phyloP scores from a whole-genome alignment of 2,888 invertebrate genomes.

The Willowsia nigromaculata region DNA sequence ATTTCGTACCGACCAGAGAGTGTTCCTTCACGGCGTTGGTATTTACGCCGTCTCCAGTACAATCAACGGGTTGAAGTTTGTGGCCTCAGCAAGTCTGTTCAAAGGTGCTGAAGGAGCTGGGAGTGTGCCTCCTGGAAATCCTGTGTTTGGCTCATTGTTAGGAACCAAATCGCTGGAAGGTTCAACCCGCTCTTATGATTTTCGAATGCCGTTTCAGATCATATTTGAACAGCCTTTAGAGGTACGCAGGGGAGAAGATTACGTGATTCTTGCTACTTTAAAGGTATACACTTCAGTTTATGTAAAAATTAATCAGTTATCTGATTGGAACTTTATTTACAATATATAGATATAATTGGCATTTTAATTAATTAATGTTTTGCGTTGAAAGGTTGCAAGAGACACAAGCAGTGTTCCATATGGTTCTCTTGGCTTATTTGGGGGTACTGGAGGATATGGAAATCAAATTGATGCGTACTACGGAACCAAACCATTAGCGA shows the following conservation, averaged over 20 bases:
- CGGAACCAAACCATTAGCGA: constrained; percentile 89
- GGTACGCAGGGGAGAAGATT: constrained; percentile 88
- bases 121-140: constrained; percentile 38
- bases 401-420: constrained; percentile 39
- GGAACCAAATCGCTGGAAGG: constrained; percentile 74
- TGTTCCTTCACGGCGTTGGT: constrained; percentile 92
- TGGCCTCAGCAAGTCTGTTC: constrained; percentile 71
- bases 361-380: not conserved
- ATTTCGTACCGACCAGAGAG: constrained; percentile 89
- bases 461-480: constrained; percentile 83
- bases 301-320: too few species aligned
- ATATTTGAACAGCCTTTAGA: constrained; percentile 90
- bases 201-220: constrained; percentile 77
- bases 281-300: constrained; percentile 32
- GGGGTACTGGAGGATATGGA: constrained; percentile 70
- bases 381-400: constrained; percentile 26
- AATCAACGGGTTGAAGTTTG: constrained; percentile 84
- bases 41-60: constrained; percentile 86
- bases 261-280: constrained; percentile 88
- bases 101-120: constrained; percentile 45
- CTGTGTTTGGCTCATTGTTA: constrained; percentile 54
- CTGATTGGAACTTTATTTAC: too few species aligned
- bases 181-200: constrained; percentile 76
- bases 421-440: constrained; percentile 41
- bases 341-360: not conserved